Evolutionary conservation across 2,113 vertebrate species (phyloP).

Genomic region (Orycteropus afer): DNA sequence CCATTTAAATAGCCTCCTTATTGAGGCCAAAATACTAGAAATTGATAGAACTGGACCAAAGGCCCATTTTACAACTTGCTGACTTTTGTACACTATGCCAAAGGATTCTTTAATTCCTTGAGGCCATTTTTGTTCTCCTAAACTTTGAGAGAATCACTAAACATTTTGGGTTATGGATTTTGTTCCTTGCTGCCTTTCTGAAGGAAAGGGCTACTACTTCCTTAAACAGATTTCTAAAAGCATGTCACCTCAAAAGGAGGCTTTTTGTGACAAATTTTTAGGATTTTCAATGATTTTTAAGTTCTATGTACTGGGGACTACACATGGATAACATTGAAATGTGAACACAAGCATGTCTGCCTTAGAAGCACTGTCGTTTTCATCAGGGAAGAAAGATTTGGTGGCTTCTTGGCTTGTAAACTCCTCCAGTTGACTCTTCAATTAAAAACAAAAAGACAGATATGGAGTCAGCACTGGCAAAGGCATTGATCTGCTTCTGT

Average conservation of each 20-base stretch:
- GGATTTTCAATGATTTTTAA: neutral
- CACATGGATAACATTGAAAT: neutral
- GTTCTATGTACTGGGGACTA: neutral
- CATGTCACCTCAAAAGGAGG: neutral
- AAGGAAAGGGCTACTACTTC: neutral
- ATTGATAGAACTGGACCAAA: neutral
- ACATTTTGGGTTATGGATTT: neutral
- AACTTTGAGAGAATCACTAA: neutral
- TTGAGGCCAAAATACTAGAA: constrained; percentile 16
- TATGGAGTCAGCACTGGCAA: constrained; percentile 34
- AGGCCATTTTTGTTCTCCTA: neutral
- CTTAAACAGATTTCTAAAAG: constrained; percentile 17
- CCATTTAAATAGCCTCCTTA: neutral
- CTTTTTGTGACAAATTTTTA: neutral
- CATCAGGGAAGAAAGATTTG: neutral
- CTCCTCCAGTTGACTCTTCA: constrained; percentile 24
- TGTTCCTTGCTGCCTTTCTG: neutral
- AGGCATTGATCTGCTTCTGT: constrained; percentile 55
- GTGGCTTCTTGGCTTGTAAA: neutral
- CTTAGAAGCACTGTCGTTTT: neutral
- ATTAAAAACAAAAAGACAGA: constrained; percentile 68
- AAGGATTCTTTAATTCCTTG: neutral
- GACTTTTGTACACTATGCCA: neutral
- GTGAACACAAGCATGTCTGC: neutral
- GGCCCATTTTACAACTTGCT: neutral